A percentile compares a stretch with the other conserved stretches of the same genome.
Conservation (phyloP, 2,113 vertebrate genomes). For the Centropus unirufus region DNA sequence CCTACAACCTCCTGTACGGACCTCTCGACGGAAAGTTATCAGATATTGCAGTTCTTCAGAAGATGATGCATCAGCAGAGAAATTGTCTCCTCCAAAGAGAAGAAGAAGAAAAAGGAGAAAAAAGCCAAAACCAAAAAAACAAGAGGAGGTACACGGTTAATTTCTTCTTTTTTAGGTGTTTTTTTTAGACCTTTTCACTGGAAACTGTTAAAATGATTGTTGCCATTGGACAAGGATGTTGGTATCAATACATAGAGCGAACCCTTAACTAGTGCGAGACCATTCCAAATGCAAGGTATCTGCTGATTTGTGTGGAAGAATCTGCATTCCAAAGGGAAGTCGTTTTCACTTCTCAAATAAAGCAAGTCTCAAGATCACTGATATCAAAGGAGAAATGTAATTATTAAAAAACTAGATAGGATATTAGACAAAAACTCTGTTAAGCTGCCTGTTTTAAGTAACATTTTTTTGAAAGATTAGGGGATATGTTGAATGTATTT, state of each 20-base stretch:
- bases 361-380: neutral
- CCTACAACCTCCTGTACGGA: slow-evolving; percentile 85
- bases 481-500: neutral
- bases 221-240: neutral
- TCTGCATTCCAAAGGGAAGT: neutral
- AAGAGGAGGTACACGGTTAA: slow-evolving; percentile 44
- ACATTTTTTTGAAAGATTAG: neutral
- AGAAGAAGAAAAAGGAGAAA: slow-evolving; percentile 73
- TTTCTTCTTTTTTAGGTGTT: neutral
- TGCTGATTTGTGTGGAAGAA: neutral
- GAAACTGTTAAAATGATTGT: neutral
- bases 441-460: neutral
- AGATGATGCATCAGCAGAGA: slow-evolving; percentile 83
- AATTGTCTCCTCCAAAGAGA: slow-evolving; percentile 78
- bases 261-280: neutral
- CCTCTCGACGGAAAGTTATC: slow-evolving; percentile 78
- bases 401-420: neutral
- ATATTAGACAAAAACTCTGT: neutral
- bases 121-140: slow-evolving; percentile 72
- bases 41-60: slow-evolving; percentile 88
- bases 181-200: neutral
- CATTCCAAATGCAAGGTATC: neutral
- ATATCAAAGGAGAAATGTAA: neutral
- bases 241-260: neutral
- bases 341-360: neutral